Evolutionary conservation across 2,797 vertebrate species (phyloP), one percentile per base, ranked within the genome.

Genomic region (Sebastiscus tertius): DNA sequence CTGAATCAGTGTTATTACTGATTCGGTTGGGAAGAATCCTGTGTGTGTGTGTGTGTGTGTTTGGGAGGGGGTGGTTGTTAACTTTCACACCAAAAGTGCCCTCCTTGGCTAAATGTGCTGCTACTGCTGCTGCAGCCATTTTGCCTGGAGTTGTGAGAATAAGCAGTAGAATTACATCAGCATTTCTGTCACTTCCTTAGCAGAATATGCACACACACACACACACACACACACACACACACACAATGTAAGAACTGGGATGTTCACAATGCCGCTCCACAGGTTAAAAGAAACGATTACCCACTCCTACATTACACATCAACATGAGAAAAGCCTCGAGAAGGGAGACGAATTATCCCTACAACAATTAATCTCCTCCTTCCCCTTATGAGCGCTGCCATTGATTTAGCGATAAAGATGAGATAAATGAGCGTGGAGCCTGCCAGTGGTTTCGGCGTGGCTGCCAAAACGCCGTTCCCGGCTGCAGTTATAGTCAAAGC

Each of bases 321-420:
- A 79, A 93, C 83, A 87, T 77, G 80, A 85, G 83, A 85, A 85
- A 89, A 77, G 89, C 60, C 68, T 79, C 18, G 82, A 85, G 92
- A 79, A 87, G 81, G 90, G 90, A 95, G 79, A 95, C 91, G 92
- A 95, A 95, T 96, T 95, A 95, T 93, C 94, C 93, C 94, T 95
- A 94, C 97, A 96, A 96, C 95, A 96, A 97, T 96, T 95, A 95
- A 93, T 94, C 94, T 91, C 92, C 92, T 94, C 91, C 92, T 95
- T 95, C 89, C 88, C 80, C 90, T 93, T 95, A 88, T 91, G 94
- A 95, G 94, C 84, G 90, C 95, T 86, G 93, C 91, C 91, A 96
- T 96, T 92, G 94, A 98, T 97, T 96, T 95, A 93, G 93, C 94
- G 96, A 97, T 97, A 97, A 96, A 97, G 95, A 96, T 83, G 92